Evolutionary conservation across 2,113 vertebrate species (phyloP).

Genomic region (Emydocephalus ijimae): DNA sequence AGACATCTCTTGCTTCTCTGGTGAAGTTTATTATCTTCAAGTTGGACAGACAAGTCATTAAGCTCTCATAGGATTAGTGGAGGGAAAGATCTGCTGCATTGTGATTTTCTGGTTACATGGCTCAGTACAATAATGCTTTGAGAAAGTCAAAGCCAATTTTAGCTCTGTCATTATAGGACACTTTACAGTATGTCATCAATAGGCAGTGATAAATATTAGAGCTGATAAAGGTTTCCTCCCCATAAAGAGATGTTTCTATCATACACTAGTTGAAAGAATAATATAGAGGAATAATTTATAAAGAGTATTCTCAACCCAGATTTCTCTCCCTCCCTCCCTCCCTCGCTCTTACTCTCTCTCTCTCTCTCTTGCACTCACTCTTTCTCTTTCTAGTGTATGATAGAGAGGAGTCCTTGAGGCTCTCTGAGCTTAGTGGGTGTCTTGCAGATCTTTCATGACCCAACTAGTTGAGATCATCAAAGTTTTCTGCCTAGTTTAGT

Average conservation of each 20-base stretch:
- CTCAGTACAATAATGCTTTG: conserved; percentile 71
- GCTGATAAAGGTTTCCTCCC: conserved; percentile 52
- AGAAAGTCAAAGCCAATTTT: conserved; percentile 71
- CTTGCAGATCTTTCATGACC: too few relatives aligned
- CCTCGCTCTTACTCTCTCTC: neutral
- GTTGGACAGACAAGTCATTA: conserved; percentile 73
- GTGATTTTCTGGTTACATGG: conserved; percentile 74
- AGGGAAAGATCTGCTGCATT: conserved; percentile 69
- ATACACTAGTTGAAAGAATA: conserved; percentile 27
- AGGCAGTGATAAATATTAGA: conserved; percentile 61
- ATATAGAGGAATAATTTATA: conserved; percentile 40
- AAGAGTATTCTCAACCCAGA: conserved; percentile 11
- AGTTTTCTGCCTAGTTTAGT: neutral
- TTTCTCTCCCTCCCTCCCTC: neutral
- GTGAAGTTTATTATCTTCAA: conserved; percentile 73
- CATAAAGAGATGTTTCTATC: conserved; percentile 45
- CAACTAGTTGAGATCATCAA: too few relatives aligned
- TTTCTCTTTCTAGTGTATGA: too few relatives aligned
- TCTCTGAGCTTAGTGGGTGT: too few relatives aligned
- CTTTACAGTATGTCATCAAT: conserved; percentile 43
- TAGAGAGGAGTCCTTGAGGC: too few relatives aligned
- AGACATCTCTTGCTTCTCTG: conserved; percentile 66
- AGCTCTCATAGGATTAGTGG: conserved; percentile 62
- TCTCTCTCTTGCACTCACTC: neutral
- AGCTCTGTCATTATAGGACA: conserved; percentile 58